A percentile compares a stretch with the other conserved stretches of the same genome.
phyloP scores from a whole-genome alignment of 2,888 invertebrate species.

The Drosophila aldrichi region DNA sequence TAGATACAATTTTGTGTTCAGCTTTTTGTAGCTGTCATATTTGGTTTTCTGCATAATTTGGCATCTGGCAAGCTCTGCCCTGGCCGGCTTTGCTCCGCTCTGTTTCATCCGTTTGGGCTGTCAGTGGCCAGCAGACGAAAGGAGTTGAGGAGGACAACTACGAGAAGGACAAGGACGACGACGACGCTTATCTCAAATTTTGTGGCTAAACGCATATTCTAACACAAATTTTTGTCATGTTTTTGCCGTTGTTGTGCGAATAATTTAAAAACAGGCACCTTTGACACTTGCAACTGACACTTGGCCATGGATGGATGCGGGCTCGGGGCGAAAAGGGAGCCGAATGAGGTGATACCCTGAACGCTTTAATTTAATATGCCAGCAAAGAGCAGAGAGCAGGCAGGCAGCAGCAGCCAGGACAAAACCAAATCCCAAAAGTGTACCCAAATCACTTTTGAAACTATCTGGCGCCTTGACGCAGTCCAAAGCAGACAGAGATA shows the following conservation, averaged over 20 bases:
- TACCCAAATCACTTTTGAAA: conserved; percentile 82
- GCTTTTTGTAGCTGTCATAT: conserved; percentile 51
- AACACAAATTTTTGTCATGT: conserved; percentile 69
- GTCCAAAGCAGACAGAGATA: conserved; percentile 27
- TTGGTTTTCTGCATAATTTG: conserved; percentile 74
- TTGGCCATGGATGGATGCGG: conserved; percentile 28
- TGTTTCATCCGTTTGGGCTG: conserved; percentile 19
- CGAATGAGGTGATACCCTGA: conserved; percentile 61
- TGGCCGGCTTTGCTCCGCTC: conserved; percentile 3
- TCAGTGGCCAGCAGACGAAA: conserved; percentile 11
- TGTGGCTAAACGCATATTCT: conserved; percentile 77
- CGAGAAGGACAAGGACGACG: not conserved
- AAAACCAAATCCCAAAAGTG: conserved; percentile 75
- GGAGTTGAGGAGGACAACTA: conserved; percentile 24
- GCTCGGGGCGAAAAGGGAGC: not conserved
- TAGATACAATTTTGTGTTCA: conserved; percentile 12
- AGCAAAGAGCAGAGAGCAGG: too few species aligned
- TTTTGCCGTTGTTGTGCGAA: conserved; percentile 56
- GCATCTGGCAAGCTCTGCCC: conserved; percentile 36
- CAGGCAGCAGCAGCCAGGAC: conserved; percentile 8
- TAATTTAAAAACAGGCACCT: conserved; percentile 79
- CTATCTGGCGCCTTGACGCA: conserved; percentile 76
- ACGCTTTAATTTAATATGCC: conserved; percentile 80
- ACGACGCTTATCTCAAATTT: conserved; percentile 60
- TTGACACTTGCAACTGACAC: conserved; percentile 81